A percentile compares a stretch with the other conserved stretches of the same genome.
Evolutionary conservation across 2,797 vertebrate species (phyloP).

Genomic region (Synaphobranchus kaupii): DNA sequence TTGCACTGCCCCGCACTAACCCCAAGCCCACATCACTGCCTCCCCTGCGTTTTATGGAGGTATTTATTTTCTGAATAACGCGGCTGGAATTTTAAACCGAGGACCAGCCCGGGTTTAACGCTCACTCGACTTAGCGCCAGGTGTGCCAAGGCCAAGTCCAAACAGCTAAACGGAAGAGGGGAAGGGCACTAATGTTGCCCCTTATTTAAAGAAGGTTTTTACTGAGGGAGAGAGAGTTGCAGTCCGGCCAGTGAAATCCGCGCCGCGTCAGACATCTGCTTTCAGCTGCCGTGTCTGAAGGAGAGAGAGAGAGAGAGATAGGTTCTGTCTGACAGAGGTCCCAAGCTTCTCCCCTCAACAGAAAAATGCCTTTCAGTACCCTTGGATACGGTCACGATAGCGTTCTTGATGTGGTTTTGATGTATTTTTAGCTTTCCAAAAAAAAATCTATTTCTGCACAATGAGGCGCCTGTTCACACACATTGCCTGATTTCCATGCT

Average conservation of each 20-base stretch:
- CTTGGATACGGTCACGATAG: background rate
- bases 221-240: background rate
- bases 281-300: background rate
- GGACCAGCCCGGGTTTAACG: slow-evolving; percentile 64
- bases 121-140: slow-evolving; percentile 59
- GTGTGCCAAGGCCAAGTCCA: slow-evolving; percentile 65
- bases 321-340: background rate
- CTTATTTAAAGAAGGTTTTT: slow-evolving; percentile 35
- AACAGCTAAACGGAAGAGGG: slow-evolving; percentile 67
- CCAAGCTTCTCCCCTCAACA: slow-evolving; percentile 4
- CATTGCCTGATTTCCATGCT: background rate
- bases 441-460: background rate
- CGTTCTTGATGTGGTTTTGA: background rate
- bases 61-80: slow-evolving; percentile 71
- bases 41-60: slow-evolving; percentile 69
- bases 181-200: slow-evolving; percentile 53
- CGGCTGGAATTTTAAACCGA: slow-evolving; percentile 59
- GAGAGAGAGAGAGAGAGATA: background rate
- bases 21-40: background rate
- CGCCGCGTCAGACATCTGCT: background rate
- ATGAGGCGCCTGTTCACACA: background rate
- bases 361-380: background rate
- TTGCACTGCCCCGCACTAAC: background rate
- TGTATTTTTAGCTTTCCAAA: background rate
- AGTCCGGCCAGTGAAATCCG: background rate